phyloP scores from a whole-genome alignment of 2,113 vertebrate genomes.

The Micronycteris hirsuta region DNA sequence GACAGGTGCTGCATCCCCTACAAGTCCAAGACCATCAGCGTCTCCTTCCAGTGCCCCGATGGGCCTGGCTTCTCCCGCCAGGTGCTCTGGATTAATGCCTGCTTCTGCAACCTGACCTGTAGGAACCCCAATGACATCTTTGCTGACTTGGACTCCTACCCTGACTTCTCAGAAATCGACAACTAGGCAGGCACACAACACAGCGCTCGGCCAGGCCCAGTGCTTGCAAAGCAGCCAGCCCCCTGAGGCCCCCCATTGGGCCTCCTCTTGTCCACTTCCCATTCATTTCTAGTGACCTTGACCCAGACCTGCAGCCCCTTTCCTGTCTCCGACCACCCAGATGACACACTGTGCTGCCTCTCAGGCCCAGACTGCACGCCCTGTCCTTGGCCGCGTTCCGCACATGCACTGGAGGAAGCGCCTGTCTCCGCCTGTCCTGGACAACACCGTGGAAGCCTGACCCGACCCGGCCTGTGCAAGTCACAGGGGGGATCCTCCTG shows the following conservation, averaged over 20 bases:
- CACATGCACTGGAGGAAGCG: neutral
- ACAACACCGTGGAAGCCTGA: neutral
- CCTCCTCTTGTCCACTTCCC: neutral
- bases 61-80: constrained; percentile 88
- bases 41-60: constrained; percentile 90
- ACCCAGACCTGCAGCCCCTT: neutral
- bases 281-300: neutral
- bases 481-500: neutral
- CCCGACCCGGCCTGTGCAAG: neutral
- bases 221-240: neutral
- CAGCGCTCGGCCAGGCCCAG: fast-evolving
- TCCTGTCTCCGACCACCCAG: neutral
- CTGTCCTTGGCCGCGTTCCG: neutral
- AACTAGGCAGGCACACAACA: constrained; percentile 79
- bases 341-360: neutral
- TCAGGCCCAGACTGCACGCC: neutral
- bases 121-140: constrained; percentile 97
- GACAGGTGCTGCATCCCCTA: constrained; percentile 95
- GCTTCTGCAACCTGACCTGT: constrained; percentile 97
- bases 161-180: constrained; percentile 88
- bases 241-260: neutral
- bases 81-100: constrained; percentile 95
- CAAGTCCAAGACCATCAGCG: constrained; percentile 94
- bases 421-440: neutral
- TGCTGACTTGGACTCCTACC: constrained; percentile 90